phyloP scores from a whole-genome alignment of 2,888 invertebrate species.

The Ametastegia equiseti region DNA sequence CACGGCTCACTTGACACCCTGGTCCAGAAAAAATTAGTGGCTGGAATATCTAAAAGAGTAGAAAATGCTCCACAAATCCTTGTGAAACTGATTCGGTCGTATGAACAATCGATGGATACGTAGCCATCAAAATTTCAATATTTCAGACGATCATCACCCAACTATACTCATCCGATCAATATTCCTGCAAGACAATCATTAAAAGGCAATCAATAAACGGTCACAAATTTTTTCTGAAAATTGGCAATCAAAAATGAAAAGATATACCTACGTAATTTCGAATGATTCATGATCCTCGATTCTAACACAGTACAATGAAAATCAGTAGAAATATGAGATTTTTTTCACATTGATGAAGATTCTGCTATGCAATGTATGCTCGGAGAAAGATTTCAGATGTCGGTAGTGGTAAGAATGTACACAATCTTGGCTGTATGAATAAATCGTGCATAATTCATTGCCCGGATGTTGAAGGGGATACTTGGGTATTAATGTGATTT shows the following conservation, averaged over 20 bases:
- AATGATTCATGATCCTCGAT: too few species aligned
- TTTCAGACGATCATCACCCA: background rate
- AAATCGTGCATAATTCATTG: background rate
- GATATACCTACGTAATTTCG: too few species aligned
- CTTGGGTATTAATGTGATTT: background rate
- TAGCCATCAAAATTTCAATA: background rate
- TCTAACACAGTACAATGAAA: too few species aligned
- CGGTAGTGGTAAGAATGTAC: background rate
- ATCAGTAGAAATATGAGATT: too few species aligned
- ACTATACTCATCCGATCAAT: background rate
- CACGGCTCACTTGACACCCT: slow-evolving; percentile 24
- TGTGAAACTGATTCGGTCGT: background rate
- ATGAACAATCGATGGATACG: background rate
- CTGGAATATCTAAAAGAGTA: background rate
- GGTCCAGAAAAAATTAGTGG: background rate
- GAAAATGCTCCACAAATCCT: background rate
- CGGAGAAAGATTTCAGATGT: background rate
- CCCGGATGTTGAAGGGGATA: background rate
- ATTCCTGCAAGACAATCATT: too few species aligned
- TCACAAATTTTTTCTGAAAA: too few species aligned
- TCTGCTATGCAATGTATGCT: background rate
- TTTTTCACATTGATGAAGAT: background rate
- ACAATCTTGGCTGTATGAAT: background rate
- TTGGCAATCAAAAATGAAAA: too few species aligned
- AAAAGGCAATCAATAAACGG: too few species aligned